phyloP scores from a whole-genome alignment of 2,113 vertebrate genomes.

The Chlamydotis undulata region DNA sequence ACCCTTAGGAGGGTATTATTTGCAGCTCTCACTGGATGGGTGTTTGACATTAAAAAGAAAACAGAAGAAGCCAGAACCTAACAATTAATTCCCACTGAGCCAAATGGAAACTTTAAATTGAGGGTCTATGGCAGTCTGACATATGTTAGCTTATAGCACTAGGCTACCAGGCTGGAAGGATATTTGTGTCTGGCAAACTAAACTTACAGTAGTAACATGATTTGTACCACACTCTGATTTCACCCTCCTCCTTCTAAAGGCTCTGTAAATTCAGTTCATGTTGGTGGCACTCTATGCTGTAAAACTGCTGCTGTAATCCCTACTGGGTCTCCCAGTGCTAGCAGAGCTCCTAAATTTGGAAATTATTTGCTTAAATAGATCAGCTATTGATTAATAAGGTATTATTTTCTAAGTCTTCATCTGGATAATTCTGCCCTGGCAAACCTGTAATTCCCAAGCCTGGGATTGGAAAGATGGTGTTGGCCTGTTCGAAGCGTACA shows the following conservation, averaged over 20 bases:
- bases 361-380: constrained; percentile 47
- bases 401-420: background rate
- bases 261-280: constrained; percentile 43
- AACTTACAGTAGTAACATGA: constrained; percentile 36
- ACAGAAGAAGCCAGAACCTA: constrained; percentile 33
- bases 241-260: background rate
- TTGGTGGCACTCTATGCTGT: background rate
- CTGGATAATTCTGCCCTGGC: background rate
- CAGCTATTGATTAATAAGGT: constrained; percentile 45
- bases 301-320: constrained; percentile 39
- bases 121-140: constrained; percentile 3
- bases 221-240: constrained; percentile 47
- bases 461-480: background rate
- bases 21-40: constrained; percentile 30
- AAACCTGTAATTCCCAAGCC: background rate
- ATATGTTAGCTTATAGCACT: constrained; percentile 12
- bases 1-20: constrained; percentile 63
- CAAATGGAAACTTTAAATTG: constrained; percentile 58
- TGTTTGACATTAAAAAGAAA: constrained; percentile 56
- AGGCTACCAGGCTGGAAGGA: constrained; percentile 19
- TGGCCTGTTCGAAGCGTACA: background rate
- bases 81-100: constrained; percentile 59
- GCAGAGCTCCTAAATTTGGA: constrained; percentile 34
- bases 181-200: constrained; percentile 39
- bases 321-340: constrained; percentile 9